Base-by-base conservation (phyloP, 2,797 vertebrate genomes). In the Phrynocephalus vlangalii region DNA sequence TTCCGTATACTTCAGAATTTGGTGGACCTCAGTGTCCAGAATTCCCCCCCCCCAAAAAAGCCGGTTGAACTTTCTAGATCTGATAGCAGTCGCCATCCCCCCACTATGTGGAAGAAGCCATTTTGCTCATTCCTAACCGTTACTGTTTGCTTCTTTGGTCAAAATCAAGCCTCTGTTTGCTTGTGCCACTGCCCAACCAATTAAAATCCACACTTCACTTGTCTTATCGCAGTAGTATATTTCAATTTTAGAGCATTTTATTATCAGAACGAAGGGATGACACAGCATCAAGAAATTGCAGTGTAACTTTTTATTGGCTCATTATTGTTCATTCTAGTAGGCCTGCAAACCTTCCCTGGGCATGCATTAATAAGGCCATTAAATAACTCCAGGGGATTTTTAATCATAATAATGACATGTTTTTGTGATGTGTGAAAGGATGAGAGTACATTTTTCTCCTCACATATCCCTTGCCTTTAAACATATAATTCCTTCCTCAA, bases 171-270 rank as follows among this genome's bases (percentile, higher is more conserved):
- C 28, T 1, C 1, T 33, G 5, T 7, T 24, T 16, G 70, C 52
- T 68, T 85, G 30, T 86, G 68, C 0, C 0, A 10, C 87, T 87
- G 89, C 20, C 38, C 72, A 85, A n/a, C 10, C 24, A 80, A 50
- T 68, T 6, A 20, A 80, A 79, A 50, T 52, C 72, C 4, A 16
- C 28, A 0, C 44, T 86, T 76, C 68, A 38, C 50, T 48, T 79
- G 28, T 79, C 73, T 15, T 26, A 72, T 71, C 85, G 86, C 11
- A 82, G 9, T 60, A 78, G 10, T 84, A 89, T 52, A n/a, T 33
- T 87, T 72, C 81, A 52, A 73, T 90, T 91, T 93, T 92, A 94
- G 72, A 83, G 38, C 87, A 28, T 92, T 94, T 91, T 86, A 89
- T 95, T 95, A 38, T 33, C 50, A 87, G 38, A 86, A 85, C 75